Conservation (phyloP, 2,113 vertebrate genomes). For the Aptenodytes forsteri region DNA sequence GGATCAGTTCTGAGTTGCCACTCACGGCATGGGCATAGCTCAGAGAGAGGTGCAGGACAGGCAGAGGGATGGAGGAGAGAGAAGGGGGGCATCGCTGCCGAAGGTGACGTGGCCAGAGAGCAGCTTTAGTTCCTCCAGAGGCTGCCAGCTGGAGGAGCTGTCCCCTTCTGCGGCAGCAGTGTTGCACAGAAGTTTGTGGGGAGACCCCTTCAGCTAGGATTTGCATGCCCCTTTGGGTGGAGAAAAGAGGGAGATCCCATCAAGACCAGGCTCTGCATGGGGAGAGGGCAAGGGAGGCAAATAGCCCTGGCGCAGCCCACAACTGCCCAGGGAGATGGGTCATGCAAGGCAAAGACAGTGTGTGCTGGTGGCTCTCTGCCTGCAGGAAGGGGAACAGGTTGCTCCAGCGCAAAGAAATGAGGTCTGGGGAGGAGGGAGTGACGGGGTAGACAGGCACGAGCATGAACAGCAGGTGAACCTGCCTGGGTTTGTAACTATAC, state of each 20-base stretch:
- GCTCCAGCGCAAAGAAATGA: neutral
- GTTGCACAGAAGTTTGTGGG: neutral
- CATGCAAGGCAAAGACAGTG: neutral
- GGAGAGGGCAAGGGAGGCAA: neutral
- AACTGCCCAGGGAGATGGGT: neutral
- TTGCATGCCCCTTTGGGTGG: neutral
- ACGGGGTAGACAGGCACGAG: neutral
- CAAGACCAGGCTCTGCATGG: neutral
- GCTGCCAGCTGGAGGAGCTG: neutral
- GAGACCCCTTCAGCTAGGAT: neutral
- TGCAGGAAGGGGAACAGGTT: fast-evolving
- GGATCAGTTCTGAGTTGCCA: neutral
- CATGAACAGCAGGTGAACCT: fast-evolving
- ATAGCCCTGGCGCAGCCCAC: neutral
- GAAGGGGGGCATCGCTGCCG: fast-evolving
- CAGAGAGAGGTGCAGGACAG: neutral
- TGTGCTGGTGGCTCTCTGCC: neutral
- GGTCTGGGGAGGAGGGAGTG: neutral
- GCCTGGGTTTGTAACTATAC: neutral
- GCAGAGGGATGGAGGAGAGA: neutral
- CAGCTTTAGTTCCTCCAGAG: neutral
- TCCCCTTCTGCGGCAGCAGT: neutral
- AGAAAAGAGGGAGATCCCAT: neutral
- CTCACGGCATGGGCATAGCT: neutral
- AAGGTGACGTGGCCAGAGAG: neutral